Base-by-base conservation (phyloP, 2,888 invertebrate genomes). In the Drosophila barbarae region DNA sequence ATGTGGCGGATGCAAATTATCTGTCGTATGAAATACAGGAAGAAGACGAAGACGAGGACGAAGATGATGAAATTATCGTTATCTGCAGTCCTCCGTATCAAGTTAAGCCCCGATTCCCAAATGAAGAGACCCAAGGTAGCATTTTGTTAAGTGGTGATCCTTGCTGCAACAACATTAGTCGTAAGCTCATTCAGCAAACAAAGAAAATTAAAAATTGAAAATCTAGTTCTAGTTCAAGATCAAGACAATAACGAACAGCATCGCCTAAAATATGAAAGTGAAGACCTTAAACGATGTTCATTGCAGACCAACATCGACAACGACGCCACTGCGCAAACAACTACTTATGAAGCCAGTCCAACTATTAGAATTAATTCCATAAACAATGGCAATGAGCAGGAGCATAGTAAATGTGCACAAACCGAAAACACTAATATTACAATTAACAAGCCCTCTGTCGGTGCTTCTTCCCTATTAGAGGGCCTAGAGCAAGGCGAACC, bases 231-330 rank as follows among this genome's bases (percentile, higher is more conserved):
- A 78, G 66, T 75, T 72, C 42, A 46, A 47, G 57, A 54, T 49
- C 42, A 42, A 28, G 42, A 42, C 64, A 69, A 69, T 58, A 54
- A 70, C 42, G 73, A 81, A 64, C 64, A 73, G 44, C 61, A 60
- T 52, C 52, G 49, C 58, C 68, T 70, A 52, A 67, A 69, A 68
- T 72, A 60, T 73, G 68, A 72, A 71, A 68, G 63, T 80, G 72
- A 85, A 76, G 65, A 65, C 63, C 64, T 57, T 59, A 71, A 74
- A 71, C 73, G 67, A 73, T 75, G 59, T 85, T 69, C 72, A 75
- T 81, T 81, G 28, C 81, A 81, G 81, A 80, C 85, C 75, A 80
- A 74, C 79, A 72, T 68, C 67, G 64, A 65, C 58, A 68, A 49
- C 72, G 57, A 52, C 59, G 51, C 68, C 59, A 41, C 59, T 82